Evolutionary conservation across 1,140 invertebrate genomes (phyloP), one percentile per base, ranked within the genome.

Genomic region (Bombus huntii): DNA sequence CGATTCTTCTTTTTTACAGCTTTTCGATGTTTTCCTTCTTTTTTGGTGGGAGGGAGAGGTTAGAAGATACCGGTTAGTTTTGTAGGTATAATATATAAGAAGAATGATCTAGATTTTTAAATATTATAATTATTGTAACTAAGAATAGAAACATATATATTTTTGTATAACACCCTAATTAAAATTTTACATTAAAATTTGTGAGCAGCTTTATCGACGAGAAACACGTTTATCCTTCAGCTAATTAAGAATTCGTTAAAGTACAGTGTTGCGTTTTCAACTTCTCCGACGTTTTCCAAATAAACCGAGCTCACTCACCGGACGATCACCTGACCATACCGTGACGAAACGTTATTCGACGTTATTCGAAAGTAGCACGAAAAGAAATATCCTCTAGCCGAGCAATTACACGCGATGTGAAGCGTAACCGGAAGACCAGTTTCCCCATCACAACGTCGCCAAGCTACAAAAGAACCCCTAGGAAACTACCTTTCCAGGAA

Each of bases 341-440:
- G 18, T 42, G 25, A 28, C 47, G 18, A 22, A 53, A 62, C 28
- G 12, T 62, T 62, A 47, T 18, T 5, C 15, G 57, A 59, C 57
- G 25, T 12, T n/a, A 68, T 59, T 34, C 31, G 53, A 62, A 59
- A 44, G 18, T 62, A 37, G 12, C 13, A 66, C 34, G 59, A 65
- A 68, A 78, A 77, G 79, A 88, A 85, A 89, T 81, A 73, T 85
- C 59, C 71, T 39, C n/a, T 22, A 53, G 39, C 66, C 80, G 72
- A 28, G 59, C 88, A 89, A 89, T 89, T 89, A 89, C 87, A 9
- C 62, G 62, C 18, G 57, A 53, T 66, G 83, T 83, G 83, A 89
- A 87, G 74, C 87, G 84, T 89, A 89, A 86, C 79, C 59, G 73
- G 66, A 42, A 34, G 65, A 22, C 47, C 22, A 44, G 72, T 68